Evolutionary conservation across 2,113 vertebrate species (phyloP), one percentile per base, ranked within the genome.

Genomic region (Platysteira castanea): DNA sequence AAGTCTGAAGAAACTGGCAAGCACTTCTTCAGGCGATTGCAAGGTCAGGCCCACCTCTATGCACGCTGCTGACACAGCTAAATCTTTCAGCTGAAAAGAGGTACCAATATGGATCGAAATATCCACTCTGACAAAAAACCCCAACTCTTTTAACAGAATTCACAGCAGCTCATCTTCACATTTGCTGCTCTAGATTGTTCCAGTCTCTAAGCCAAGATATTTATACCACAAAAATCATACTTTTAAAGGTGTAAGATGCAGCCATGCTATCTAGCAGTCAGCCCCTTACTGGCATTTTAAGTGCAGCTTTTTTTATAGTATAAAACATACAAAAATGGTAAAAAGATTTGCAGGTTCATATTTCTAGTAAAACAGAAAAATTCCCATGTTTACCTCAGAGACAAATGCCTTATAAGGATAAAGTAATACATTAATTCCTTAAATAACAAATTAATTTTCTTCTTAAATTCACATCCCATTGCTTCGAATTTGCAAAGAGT

Each of bases 31-130:
- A 94, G 87, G 96, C 44, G 7, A 95, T 75, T 33, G 69, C 96
- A 97, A 97, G 95, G 95, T 97, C 96, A 97, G 80, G 83, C 93
- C 95, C 93, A 94, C 94, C 96, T 95, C 94, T 94, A 60, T 76
- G 39, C 91, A 89, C 2, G 49, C 93, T 95, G 96, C 96, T 96
- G 95, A 97, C 95, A 91, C 84, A 95, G 93, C 94, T 93, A 24
- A 49, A 90, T 77, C 83, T 82, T 53, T 17, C 47, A 71, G 77
- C 81, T 93, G 93, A 44, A 53, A 94, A 95, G 87, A 93, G 84
- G 91, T 59, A 95, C 84, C 75, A 94, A 91, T 74, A 84, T 0
- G 26, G 80, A 95, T 84, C 44, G 44, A 91, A 95, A 91, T 84
- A 97, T 11, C 81, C 84, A 56, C 3, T 6, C 69, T 57, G 65